These are phyloP conservation scores for Dione vanillae DNA, from an alignment of 2,888 invertebrate genomes.

Conservation along the genomic window DNA sequence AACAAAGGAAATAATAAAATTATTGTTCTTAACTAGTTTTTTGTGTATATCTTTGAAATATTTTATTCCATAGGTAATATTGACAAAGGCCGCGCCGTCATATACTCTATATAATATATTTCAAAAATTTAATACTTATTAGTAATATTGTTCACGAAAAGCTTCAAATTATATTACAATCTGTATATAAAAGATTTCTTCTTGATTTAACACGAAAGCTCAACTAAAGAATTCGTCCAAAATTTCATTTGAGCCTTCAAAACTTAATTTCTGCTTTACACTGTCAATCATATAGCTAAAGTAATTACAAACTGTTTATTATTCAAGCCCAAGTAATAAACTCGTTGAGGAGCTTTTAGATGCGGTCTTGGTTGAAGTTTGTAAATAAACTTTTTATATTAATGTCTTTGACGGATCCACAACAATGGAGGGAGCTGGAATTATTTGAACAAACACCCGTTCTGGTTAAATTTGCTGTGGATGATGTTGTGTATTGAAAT, in stretches of 20 bases:
- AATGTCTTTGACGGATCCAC: not conserved
- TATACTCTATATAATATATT: too few relatives aligned
- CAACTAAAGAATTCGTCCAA: conserved; percentile 4
- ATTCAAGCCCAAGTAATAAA: conserved; percentile 22
- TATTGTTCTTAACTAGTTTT: too few relatives aligned
- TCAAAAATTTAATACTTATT: too few relatives aligned
- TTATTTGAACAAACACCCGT: conserved; percentile 3
- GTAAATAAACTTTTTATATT: conserved; percentile 7
- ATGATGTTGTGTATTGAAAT: not conserved
- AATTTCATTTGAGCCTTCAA: not conserved
- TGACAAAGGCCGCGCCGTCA: too few relatives aligned
- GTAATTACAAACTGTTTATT: conserved; percentile 26
- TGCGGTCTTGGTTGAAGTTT: conserved; percentile 19
- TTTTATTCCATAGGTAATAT: too few relatives aligned
- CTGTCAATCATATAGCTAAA: conserved; percentile 24
- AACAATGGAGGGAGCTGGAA: conserved; percentile 3
- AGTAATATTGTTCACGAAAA: not conserved
- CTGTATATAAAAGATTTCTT: not conserved
- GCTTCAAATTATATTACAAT: not conserved
- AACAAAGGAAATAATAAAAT: too few relatives aligned
- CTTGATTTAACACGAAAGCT: not conserved
- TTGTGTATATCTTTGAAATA: too few relatives aligned
- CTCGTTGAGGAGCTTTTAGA: conserved; percentile 17
- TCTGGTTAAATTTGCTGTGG: not conserved
- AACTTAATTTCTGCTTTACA: conserved; percentile 8